Evolutionary conservation across 1,140 invertebrate species (phyloP).

Genomic region (Oncopeltus fasciatus): DNA sequence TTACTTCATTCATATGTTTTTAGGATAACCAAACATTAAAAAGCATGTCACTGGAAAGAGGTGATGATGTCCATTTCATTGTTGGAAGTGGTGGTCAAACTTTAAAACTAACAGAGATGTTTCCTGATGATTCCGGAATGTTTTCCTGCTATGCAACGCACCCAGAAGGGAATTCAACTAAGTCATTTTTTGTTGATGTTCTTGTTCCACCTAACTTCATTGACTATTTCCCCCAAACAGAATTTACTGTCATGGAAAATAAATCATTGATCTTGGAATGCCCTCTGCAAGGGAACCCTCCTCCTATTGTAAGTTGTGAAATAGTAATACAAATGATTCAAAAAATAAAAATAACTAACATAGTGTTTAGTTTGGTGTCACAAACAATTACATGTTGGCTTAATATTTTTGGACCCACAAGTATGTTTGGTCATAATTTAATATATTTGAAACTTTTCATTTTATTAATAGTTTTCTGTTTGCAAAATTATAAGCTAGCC

Average conservation of each 20-base stretch:
- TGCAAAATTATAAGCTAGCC: no score
- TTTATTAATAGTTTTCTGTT: no score
- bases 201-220: not conserved
- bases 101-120: conserved; percentile 5
- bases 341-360: no score
- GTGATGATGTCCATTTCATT: conserved; percentile 3
- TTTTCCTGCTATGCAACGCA: conserved; percentile 4
- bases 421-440: no score
- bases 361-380: no score
- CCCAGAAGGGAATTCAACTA: not conserved
- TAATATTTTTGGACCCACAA: no score
- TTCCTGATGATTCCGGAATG: not conserved
- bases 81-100: not conserved
- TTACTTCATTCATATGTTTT: no score
- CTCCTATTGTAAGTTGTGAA: not conserved
- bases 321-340: not conserved
- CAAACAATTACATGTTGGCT: no score
- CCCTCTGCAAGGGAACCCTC: not conserved
- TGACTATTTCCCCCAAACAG: not conserved
- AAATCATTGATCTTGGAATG: conserved; percentile 6
- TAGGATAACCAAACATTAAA: not conserved
- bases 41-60: not conserved
- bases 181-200: conserved; percentile 3
- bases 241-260: conserved; percentile 6
- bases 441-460: no score